Conservation (phyloP, 2,797 vertebrate genomes). For the Hypotaenidia philippensis region DNA sequence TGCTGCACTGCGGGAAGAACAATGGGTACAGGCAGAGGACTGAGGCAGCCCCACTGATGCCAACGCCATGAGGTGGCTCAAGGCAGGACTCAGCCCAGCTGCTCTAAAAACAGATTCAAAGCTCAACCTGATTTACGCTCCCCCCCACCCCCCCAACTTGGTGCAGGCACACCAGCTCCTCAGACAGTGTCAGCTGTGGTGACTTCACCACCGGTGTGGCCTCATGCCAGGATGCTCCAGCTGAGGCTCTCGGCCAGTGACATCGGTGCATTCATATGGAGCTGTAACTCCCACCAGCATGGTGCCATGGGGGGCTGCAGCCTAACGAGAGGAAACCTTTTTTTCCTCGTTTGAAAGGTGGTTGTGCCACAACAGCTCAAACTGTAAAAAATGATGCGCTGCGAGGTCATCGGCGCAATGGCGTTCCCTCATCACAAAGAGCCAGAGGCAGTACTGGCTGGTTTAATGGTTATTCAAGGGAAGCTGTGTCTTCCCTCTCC, state of each 20-base stretch:
- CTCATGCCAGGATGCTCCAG: background rate
- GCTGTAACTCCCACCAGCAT: background rate
- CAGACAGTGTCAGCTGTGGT: background rate
- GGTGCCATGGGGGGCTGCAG: background rate
- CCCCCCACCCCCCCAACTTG: background rate
- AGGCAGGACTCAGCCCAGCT: background rate
- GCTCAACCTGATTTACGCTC: background rate
- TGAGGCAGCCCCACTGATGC: background rate
- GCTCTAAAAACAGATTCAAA: background rate
- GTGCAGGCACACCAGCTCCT: background rate
- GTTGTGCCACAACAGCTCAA: background rate
- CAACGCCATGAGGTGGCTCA: background rate
- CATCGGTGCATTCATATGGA: background rate
- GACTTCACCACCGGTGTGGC: background rate
- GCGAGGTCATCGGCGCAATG: fast-evolving
- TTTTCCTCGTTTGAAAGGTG: background rate
- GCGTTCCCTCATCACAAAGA: background rate
- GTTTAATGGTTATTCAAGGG: background rate
- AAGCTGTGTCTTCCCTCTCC: background rate
- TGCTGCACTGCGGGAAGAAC: background rate
- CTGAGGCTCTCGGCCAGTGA: background rate
- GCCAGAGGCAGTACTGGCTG: background rate
- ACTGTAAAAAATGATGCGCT: fast-evolving
- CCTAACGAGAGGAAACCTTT: background rate
- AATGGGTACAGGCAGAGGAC: background rate